phyloP scores from a whole-genome alignment of 2,888 invertebrate genomes.

The Trachelus tabidus region DNA sequence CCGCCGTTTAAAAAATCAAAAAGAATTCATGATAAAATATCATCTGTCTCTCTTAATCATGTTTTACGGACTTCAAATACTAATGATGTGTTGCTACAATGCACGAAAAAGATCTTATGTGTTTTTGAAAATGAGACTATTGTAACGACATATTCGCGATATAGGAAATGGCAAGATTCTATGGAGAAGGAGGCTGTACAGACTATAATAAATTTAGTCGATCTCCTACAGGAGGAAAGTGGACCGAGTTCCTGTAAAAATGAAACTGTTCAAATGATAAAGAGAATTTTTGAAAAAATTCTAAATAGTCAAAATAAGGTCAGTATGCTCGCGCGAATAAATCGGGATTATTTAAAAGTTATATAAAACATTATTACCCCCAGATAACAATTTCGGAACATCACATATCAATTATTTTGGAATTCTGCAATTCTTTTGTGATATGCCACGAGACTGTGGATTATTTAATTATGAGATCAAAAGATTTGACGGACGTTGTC shows the following conservation, averaged over 20 bases:
- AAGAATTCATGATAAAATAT: background rate
- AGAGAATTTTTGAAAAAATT: slow-evolving; percentile 8
- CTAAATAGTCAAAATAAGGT: slow-evolving; percentile 7
- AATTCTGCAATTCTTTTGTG: slow-evolving; percentile 29
- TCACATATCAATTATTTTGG: slow-evolving; percentile 29
- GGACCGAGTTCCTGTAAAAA: slow-evolving; percentile 13
- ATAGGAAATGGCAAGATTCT: slow-evolving; percentile 48
- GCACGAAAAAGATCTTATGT: slow-evolving; percentile 5
- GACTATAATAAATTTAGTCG: slow-evolving; percentile 28
- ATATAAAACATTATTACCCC: background rate
- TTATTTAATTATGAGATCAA: slow-evolving; percentile 7
- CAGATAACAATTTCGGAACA: slow-evolving; percentile 26
- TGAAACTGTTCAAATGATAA: slow-evolving; percentile 7
- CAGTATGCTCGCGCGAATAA: no score
- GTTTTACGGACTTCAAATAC: slow-evolving; percentile 8
- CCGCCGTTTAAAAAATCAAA: background rate
- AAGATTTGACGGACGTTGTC: background rate
- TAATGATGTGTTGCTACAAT: background rate
- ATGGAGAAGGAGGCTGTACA: slow-evolving; percentile 33
- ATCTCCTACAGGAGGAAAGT: slow-evolving; percentile 22
- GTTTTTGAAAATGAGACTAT: slow-evolving; percentile 68
- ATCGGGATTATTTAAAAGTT: no score
- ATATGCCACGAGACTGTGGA: slow-evolving; percentile 25
- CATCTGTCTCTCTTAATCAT: slow-evolving; percentile 6
- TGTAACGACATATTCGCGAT: slow-evolving; percentile 39